These are phyloP conservation scores for Tapirus indicus DNA, from an alignment of 2,797 vertebrate species.

Conservation along the genomic window DNA sequence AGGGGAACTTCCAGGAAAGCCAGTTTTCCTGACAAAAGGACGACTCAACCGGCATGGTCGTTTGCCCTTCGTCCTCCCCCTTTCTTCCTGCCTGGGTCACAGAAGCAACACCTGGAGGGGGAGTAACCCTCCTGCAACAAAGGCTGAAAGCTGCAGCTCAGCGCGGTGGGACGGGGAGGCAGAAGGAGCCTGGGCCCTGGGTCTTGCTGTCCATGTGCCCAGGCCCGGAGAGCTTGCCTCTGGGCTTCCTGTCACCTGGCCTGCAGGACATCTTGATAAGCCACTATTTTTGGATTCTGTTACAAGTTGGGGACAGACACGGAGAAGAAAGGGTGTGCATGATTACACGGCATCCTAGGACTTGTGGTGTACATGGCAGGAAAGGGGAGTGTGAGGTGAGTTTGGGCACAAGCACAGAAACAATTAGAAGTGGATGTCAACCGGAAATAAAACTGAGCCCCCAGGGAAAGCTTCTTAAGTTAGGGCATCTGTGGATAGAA, in stretches of 20 bases:
- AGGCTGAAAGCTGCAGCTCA: background rate
- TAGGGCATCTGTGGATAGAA: background rate
- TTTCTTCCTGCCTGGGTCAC: background rate
- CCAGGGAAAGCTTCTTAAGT: background rate
- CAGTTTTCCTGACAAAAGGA: background rate
- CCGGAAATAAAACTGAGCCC: background rate
- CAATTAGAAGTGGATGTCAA: background rate
- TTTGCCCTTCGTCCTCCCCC: background rate
- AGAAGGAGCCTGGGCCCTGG: background rate
- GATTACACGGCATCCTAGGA: background rate
- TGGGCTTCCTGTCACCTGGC: background rate
- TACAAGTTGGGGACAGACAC: background rate
- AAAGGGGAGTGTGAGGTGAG: background rate
- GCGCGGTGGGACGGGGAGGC: too few relatives aligned
- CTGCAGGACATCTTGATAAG: background rate
- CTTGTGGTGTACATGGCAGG: fast-evolving
- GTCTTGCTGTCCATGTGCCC: background rate
- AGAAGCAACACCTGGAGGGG: background rate
- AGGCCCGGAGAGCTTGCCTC: background rate
- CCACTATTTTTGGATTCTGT: background rate
- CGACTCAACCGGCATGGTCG: background rate
- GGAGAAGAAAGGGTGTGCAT: background rate
- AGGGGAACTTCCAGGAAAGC: background rate
- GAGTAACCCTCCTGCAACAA: background rate
- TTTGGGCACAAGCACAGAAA: background rate